A percentile compares a stretch with the other conserved stretches of the same genome.
Conservation (phyloP, 2,888 invertebrate species). For the Drosophila buzzatii region DNA sequence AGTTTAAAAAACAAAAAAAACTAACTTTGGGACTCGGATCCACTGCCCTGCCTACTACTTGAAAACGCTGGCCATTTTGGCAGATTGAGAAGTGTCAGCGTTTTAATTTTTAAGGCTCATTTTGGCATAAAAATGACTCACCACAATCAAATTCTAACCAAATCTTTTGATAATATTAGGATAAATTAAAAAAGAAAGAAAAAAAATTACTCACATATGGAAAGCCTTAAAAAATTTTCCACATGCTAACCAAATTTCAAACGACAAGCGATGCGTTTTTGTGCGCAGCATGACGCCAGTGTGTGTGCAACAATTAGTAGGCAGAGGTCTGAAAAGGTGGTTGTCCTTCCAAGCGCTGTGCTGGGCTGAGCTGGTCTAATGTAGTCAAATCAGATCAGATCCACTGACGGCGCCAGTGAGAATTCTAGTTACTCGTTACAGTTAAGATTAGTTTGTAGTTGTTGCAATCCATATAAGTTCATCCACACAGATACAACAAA, state of each 20-base stretch:
- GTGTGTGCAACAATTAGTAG: slow-evolving; percentile 30
- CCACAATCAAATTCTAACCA: slow-evolving; percentile 21
- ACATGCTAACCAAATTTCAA: slow-evolving; percentile 18
- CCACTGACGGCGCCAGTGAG: slow-evolving; percentile 1
- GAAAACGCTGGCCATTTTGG: slow-evolving; percentile 61
- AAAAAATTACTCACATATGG: slow-evolving; percentile 4
- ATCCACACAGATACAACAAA: slow-evolving; percentile 41
- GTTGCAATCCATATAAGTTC: slow-evolving; percentile 70
- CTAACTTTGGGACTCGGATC: slow-evolving; percentile 29
- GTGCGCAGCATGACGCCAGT: slow-evolving; percentile 11
- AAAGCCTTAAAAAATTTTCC: slow-evolving; percentile 43
- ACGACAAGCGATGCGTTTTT: slow-evolving; percentile 2
- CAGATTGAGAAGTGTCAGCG: slow-evolving; percentile 51
- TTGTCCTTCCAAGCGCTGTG: slow-evolving; percentile 5
- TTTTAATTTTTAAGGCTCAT: slow-evolving; percentile 59
- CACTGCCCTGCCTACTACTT: slow-evolving; percentile 52
- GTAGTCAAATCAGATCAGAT: neutral
- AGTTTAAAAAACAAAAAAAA: slow-evolving; percentile 26
- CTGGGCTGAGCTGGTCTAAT: neutral
- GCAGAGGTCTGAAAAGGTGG: slow-evolving; percentile 46
- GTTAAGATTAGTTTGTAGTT: slow-evolving; percentile 61
- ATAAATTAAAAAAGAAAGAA: neutral
- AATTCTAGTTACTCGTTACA: slow-evolving; percentile 40
- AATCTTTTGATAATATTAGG: slow-evolving; percentile 1
- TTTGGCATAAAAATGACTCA: slow-evolving; percentile 31